phyloP scores from a whole-genome alignment of 2,888 invertebrate genomes.

The Amphipyra tragopoginis region DNA sequence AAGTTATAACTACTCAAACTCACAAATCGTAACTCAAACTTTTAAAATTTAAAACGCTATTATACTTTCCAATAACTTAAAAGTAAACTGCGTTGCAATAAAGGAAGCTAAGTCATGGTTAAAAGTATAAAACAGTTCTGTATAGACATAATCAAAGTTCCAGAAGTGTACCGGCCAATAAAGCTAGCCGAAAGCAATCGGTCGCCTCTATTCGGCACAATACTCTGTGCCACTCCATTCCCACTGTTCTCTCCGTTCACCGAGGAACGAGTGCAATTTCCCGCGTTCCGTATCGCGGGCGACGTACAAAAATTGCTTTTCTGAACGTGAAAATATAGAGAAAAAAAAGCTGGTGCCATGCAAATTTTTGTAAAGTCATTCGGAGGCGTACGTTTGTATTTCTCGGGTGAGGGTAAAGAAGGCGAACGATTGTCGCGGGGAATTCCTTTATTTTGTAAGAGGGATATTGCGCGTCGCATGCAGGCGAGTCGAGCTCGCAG shows the following conservation, averaged over 20 bases:
- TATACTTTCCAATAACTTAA: slow-evolving; percentile 13
- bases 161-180: slow-evolving; percentile 78
- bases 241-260: slow-evolving; percentile 79
- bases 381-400: slow-evolving; percentile 89
- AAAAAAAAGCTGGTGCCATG: slow-evolving; percentile 82
- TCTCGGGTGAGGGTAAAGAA: slow-evolving; percentile 86
- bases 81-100: slow-evolving; percentile 25
- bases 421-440: slow-evolving; percentile 88
- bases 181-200: slow-evolving; percentile 81
- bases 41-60: slow-evolving; percentile 7
- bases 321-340: slow-evolving; percentile 85
- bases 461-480: slow-evolving; percentile 89
- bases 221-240: slow-evolving; percentile 80
- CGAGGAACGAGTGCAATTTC: slow-evolving; percentile 87
- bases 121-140: slow-evolving; percentile 52
- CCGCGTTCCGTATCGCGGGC: slow-evolving; percentile 84
- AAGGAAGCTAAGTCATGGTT: slow-evolving; percentile 32
- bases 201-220: slow-evolving; percentile 77
- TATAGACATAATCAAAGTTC: slow-evolving; percentile 59
- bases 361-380: slow-evolving; percentile 90
- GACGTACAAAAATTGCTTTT: slow-evolving; percentile 90
- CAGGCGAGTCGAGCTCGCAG: slow-evolving; percentile 78
- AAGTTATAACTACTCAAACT: not conserved
- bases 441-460: slow-evolving; percentile 88
- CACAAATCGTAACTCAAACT: not conserved